These are phyloP conservation scores for Trilocha varians DNA, from an alignment of 2,888 invertebrate genomes.

Conservation along the genomic window DNA sequence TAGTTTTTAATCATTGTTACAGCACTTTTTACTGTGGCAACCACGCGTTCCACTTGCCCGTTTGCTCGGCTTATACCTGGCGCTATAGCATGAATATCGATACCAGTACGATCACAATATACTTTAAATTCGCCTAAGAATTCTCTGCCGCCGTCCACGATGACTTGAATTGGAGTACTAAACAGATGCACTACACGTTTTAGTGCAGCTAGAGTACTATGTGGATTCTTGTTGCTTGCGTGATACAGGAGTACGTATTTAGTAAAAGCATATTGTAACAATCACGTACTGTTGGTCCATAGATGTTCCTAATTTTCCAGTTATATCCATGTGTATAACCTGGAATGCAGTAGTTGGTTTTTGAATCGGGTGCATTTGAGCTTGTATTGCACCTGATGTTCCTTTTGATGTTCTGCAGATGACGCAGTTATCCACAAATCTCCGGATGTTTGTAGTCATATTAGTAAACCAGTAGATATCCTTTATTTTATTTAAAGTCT, in stretches of 20 bases:
- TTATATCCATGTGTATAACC: conserved; percentile 16
- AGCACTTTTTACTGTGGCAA: conserved; percentile 15
- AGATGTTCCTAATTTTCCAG: conserved; percentile 12
- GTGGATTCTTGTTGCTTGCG: conserved; percentile 11
- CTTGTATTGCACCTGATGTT: conserved; percentile 18
- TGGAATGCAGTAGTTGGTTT: conserved; percentile 13
- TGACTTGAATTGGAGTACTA: conserved; percentile 9
- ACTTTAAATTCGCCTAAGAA: conserved; percentile 12
- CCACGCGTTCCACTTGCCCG: conserved; percentile 11
- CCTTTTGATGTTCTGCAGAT: conserved; percentile 19
- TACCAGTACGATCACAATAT: conserved; percentile 8
- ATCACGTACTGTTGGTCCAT: conserved; percentile 11
- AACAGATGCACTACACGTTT: conserved; percentile 4
- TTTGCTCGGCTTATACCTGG: conserved; percentile 14
- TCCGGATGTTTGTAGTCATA: conserved; percentile 15
- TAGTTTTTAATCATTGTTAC: conserved; percentile 11
- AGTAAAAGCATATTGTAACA: conserved; percentile 12
- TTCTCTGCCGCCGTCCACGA: conserved; percentile 13
- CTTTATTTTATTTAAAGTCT: conserved; percentile 14
- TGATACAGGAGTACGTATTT: conserved; percentile 12
- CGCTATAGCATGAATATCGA: conserved; percentile 12
- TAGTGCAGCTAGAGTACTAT: conserved; percentile 4
- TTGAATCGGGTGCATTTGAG: conserved; percentile 8
- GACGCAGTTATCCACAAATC: conserved; percentile 17
- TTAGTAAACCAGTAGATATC: conserved; percentile 16